phyloP scores from a whole-genome alignment of 2,113 vertebrate genomes.

The Castor canadensis region DNA sequence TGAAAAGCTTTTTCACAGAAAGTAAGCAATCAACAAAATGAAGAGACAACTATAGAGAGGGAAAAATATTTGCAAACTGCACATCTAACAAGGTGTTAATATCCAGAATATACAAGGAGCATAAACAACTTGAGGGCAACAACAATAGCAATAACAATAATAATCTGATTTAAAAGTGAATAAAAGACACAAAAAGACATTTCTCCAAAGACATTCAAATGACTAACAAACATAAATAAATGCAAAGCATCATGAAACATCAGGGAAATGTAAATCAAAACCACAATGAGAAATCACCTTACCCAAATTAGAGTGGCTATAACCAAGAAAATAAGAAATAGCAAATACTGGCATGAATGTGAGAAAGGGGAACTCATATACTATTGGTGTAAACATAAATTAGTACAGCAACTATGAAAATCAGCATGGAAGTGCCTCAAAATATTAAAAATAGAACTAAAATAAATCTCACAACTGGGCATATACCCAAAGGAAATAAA shows the following conservation, averaged over 20 bases:
- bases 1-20: too few relatives aligned
- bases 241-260: not conserved
- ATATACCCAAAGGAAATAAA: not conserved
- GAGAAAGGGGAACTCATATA: too few relatives aligned
- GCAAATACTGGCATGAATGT: not conserved
- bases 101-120: too few relatives aligned
- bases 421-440: not conserved
- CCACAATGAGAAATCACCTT: not conserved
- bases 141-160: not conserved
- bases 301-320: not conserved
- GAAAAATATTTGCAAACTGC: too few relatives aligned
- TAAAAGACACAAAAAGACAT: not conserved
- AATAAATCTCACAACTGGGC: not conserved
- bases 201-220: not conserved
- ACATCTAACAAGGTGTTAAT: too few relatives aligned
- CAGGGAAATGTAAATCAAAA: not conserved
- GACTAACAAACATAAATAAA: not conserved
- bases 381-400: too few relatives aligned
- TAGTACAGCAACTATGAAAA: not conserved
- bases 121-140: too few relatives aligned
- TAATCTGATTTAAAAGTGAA: not conserved
- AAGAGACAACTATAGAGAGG: too few relatives aligned
- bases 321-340: not conserved
- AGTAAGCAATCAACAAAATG: too few relatives aligned
- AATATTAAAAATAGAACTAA: too few relatives aligned